phyloP scores from a whole-genome alignment of 2,797 vertebrate genomes.

The Champsocephalus esox region DNA sequence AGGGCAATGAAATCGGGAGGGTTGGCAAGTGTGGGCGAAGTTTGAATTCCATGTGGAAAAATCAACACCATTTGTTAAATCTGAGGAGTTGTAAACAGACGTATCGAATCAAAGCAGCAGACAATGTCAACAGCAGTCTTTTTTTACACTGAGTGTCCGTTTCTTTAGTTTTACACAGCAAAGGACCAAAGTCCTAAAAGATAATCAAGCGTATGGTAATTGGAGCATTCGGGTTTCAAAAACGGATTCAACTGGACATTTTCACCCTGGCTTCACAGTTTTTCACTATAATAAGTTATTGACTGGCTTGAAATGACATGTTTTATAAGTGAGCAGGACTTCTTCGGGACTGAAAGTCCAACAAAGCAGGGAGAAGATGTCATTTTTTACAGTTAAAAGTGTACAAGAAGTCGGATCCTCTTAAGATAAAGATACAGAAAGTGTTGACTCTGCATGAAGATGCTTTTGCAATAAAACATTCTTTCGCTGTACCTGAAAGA shows the following conservation, averaged over 20 bases:
- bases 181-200: too few species aligned
- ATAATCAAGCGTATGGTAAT: too few species aligned
- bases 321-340: too few species aligned
- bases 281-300: neutral
- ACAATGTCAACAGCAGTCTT: too few species aligned
- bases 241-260: neutral
- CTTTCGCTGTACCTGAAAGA: neutral
- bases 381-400: neutral
- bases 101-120: too few species aligned
- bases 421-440: neutral
- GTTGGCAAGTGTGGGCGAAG: too few species aligned
- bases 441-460: conserved; percentile 53
- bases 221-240: neutral
- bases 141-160: too few species aligned
- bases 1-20: too few species aligned
- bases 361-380: neutral
- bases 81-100: too few species aligned
- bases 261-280: neutral
- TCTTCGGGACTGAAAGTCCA: neutral
- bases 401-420: neutral
- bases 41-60: too few species aligned
- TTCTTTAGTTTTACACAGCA: too few species aligned
- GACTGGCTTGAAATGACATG: neutral
- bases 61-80: too few species aligned
- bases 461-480: conserved; percentile 18